Evolutionary conservation across 2,113 vertebrate genomes (phyloP).

Genomic region (Nycticebus coucang): DNA sequence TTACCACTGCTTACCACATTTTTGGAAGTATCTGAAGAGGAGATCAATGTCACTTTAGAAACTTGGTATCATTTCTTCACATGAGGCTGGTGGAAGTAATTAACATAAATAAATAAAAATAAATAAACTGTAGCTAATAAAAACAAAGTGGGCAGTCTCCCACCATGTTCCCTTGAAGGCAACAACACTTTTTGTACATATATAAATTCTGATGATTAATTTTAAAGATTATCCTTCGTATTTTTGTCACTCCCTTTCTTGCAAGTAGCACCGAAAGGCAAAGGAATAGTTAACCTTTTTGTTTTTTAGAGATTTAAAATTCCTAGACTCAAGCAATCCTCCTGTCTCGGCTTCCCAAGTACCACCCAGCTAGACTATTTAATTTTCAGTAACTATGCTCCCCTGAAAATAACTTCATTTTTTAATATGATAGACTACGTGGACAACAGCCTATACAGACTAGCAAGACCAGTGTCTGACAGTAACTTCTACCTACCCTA

Average conservation of each 20-base stretch:
- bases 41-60: neutral
- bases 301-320: too few species aligned
- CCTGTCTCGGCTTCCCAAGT: neutral
- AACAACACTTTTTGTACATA: neutral
- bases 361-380: neutral
- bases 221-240: neutral
- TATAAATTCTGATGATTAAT: neutral
- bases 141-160: neutral
- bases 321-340: too few species aligned
- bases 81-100: neutral
- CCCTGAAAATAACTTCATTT: constrained; percentile 38
- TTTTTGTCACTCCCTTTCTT: neutral
- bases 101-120: neutral
- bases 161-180: neutral
- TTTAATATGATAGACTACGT: neutral
- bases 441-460: neutral
- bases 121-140: constrained; percentile 10
- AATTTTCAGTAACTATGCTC: neutral
- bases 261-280: neutral
- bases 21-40: neutral
- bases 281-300: neutral
- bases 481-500: neutral
- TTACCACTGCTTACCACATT: neutral
- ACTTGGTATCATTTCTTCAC: neutral
- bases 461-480: neutral